Conservation (phyloP, 64 coral and sea anemone genomes). For the Montipora sp. region DNA sequence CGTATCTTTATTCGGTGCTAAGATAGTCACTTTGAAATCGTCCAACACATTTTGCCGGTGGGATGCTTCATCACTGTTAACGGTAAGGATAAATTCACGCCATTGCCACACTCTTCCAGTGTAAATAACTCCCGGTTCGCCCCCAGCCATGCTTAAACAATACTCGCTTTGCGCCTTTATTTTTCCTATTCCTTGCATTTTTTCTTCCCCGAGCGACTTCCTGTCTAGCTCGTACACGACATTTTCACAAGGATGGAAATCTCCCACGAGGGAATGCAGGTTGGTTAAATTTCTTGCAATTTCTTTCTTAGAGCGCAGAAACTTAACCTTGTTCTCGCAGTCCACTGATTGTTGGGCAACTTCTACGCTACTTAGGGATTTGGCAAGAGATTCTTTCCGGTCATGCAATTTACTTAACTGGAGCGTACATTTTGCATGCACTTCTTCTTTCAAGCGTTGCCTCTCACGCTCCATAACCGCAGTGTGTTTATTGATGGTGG, state of each 20-base stretch:
- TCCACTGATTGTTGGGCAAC: neutral
- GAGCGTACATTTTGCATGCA: neutral
- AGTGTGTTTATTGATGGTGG: constrained; percentile 4
- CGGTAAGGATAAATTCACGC: constrained; percentile 1
- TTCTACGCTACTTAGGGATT: neutral
- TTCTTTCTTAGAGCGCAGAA: neutral
- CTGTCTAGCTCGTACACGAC: neutral
- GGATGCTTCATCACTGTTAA: neutral
- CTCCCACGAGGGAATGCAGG: neutral
- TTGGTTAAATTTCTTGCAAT: neutral
- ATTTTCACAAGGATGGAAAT: constrained; percentile 16
- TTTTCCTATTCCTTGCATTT: neutral
- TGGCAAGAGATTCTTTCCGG: neutral
- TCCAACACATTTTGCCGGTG: neutral
- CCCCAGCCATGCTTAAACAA: neutral
- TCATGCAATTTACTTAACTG: neutral
- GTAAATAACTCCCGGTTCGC: neutral
- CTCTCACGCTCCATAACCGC: neutral
- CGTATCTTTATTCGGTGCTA: neutral
- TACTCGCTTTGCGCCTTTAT: neutral
- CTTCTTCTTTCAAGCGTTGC: constrained; percentile 10
- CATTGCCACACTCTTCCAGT: neutral
- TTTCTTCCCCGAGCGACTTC: neutral
- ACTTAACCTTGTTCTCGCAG: neutral
- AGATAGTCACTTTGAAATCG: neutral